phyloP scores from a whole-genome alignment of 2,113 vertebrate genomes.

The Pseudorhombus dupliciocellatus region DNA sequence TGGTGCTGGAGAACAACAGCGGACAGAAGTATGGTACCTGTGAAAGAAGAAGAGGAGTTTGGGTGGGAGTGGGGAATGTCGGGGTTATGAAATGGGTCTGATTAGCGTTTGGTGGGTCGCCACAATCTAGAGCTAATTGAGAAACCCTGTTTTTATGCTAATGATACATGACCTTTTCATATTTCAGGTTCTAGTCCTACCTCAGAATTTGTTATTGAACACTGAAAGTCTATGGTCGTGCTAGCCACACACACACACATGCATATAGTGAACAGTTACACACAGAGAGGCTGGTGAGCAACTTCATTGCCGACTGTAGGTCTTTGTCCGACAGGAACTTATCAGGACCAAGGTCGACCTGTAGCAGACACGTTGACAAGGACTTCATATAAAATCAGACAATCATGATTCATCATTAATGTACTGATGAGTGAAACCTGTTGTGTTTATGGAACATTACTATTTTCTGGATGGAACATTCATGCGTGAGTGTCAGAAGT shows the following conservation, averaged over 20 bases:
- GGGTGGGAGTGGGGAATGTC: too few species aligned
- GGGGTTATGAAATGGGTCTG: too few species aligned
- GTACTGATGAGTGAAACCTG: background rate
- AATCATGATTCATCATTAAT: background rate
- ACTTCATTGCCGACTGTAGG: conserved; percentile 92
- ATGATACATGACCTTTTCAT: too few species aligned
- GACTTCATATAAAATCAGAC: background rate
- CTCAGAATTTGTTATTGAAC: too few species aligned
- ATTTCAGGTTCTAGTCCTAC: too few species aligned
- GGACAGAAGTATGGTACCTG: conserved; percentile 92
- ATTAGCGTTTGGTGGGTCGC: too few species aligned
- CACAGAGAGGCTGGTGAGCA: conserved; percentile 89
- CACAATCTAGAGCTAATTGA: too few species aligned
- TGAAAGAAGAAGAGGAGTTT: background rate
- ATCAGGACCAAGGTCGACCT: conserved; percentile 97
- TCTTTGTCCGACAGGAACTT: conserved; percentile 97
- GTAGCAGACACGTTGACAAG: conserved; percentile 27
- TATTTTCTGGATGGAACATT: background rate
- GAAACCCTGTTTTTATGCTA: too few species aligned
- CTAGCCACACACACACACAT: too few species aligned
- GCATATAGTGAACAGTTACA: conserved; percentile 64
- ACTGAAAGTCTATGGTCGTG: too few species aligned
- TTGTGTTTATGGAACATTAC: too few species aligned
- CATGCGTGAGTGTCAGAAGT: background rate
- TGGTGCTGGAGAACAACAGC: conserved; percentile 89